A percentile compares a stretch with the other conserved stretches of the same genome.
phyloP scores from a whole-genome alignment of 2,888 invertebrate species.

The Celastrina argiolus region DNA sequence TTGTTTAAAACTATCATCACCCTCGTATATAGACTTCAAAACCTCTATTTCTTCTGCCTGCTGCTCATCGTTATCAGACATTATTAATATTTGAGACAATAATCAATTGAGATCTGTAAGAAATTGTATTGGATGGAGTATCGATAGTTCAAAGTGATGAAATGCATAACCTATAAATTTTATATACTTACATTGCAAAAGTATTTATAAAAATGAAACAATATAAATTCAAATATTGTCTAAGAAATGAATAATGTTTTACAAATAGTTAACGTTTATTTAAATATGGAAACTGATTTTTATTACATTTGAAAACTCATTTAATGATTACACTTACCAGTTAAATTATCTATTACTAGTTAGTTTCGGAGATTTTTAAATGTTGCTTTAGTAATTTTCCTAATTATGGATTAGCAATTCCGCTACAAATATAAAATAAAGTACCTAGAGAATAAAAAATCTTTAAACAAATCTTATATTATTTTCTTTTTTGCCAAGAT shows the following conservation, averaged over 20 bases:
- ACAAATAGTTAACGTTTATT: neutral
- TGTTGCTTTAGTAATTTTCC: neutral
- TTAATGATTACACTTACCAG: neutral
- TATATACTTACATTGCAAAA: neutral
- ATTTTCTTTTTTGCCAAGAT: neutral
- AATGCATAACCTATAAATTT: neutral
- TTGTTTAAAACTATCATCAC: constrained; percentile 91
- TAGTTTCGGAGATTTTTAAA: neutral
- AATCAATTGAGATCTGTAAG: constrained; percentile 27
- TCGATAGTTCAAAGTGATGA: neutral
- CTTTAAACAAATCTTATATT: neutral
- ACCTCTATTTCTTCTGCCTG: constrained; percentile 95
- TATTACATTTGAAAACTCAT: neutral
- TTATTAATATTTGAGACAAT: constrained; percentile 33
- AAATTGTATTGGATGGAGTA: neutral
- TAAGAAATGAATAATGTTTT: neutral
- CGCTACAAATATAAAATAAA: neutral
- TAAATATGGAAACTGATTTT: neutral
- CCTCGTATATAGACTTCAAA: constrained; percentile 94
- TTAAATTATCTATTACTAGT: neutral
- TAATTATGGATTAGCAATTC: neutral
- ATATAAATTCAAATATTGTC: neutral
- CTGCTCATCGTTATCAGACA: constrained; percentile 79
- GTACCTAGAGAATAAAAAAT: neutral
- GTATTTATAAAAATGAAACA: neutral